A percentile compares a stretch with the other conserved stretches of the same genome.
Conservation (phyloP, 2,797 vertebrate genomes). For the Mormyrus hasselquistii region DNA sequence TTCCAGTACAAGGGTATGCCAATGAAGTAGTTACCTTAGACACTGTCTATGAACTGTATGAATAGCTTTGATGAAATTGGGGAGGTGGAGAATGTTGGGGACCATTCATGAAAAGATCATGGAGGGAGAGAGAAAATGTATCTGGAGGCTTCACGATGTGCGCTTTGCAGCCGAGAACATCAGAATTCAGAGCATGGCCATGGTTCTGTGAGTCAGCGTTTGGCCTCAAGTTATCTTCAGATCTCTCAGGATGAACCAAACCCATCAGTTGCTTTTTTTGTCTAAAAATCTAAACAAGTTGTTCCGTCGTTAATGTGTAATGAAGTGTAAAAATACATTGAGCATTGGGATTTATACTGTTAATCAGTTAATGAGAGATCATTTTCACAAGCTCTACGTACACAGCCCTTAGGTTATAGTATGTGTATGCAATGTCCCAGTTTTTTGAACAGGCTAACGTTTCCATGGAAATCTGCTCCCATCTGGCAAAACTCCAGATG, state of each 20-base stretch:
- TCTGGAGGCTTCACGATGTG: background rate
- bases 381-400: constrained; percentile 1
- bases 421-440: background rate
- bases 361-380: background rate
- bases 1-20: background rate
- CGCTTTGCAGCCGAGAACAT: background rate
- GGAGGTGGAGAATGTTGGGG: background rate
- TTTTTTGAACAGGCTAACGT: constrained; percentile 22
- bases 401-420: background rate
- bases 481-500: constrained; percentile 11
- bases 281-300: background rate
- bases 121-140: background rate
- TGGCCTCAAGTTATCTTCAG: background rate
- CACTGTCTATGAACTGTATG: background rate
- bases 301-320: background rate
- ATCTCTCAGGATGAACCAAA: background rate
- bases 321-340: background rate
- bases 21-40: background rate
- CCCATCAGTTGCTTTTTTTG: background rate
- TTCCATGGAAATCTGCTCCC: constrained; percentile 19
- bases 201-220: background rate
- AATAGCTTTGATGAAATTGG: background rate
- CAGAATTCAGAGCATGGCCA: background rate
- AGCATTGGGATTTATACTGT: background rate
- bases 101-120: background rate